Evolutionary conservation across 2,113 vertebrate species (phyloP).

Genomic region (Proteles cristata): DNA sequence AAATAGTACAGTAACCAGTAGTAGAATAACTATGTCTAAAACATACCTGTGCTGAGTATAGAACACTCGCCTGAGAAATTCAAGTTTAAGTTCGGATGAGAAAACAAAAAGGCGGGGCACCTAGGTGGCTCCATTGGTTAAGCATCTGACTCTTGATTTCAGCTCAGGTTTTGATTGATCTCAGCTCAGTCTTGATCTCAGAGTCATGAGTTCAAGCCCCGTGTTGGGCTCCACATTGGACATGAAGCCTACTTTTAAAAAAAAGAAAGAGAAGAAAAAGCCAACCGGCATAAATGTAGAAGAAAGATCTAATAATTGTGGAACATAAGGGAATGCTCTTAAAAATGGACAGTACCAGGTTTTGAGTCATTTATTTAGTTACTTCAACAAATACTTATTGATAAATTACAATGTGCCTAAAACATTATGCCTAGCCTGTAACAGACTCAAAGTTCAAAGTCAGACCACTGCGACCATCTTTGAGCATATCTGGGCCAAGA

Average conservation of each 20-base stretch:
- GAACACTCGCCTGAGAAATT: background rate
- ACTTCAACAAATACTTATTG: background rate
- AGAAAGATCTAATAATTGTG: background rate
- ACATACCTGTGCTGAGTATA: background rate
- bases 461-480: background rate
- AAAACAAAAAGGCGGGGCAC: background rate
- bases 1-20: background rate
- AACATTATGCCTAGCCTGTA: background rate
- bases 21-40: background rate
- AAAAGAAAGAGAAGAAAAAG: background rate
- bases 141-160: too few species aligned
- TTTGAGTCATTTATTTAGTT: background rate
- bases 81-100: background rate
- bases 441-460: background rate
- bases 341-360: background rate
- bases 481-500: background rate
- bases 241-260: too few species aligned
- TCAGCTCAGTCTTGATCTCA: too few species aligned
- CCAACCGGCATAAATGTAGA: background rate
- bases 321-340: background rate
- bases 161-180: too few species aligned
- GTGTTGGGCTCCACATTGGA: too few species aligned
- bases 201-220: too few species aligned
- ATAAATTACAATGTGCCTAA: background rate
- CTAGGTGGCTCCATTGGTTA: too few species aligned